Base-by-base conservation (phyloP, 1,140 invertebrate species). In the Lucilia sericata region DNA sequence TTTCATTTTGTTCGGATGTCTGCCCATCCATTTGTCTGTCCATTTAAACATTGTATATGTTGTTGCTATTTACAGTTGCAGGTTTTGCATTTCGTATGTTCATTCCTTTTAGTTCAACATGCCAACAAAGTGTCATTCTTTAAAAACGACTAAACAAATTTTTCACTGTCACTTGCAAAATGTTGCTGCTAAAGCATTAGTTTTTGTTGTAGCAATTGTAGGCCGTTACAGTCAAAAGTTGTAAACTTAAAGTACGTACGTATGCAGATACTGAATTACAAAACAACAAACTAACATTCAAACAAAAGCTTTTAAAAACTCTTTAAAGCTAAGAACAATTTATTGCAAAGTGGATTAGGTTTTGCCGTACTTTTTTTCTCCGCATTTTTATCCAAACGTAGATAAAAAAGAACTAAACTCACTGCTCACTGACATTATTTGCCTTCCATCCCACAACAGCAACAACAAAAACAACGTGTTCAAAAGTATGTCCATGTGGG, bases 71-170 rank as follows among this genome's bases (percentile, higher is more conserved):
- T 60, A 14, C n/a, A n/a, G 55, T 60, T 19, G 65, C 21, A 1
- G 65, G 65, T 70, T 60, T 2, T 70, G 5, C 65, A 21, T 19
- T 70, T 19, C 65, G 21, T 70, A 21, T 25, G 65, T 70, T 70
- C 65, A 70, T 70, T 70, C 65, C 17, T 70, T 70, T 70, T 70
- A 70, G 65, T 70, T 70, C 19, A 70, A 70, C 65, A 21, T 70
- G 65, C 65, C 65, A 70, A 70, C 65, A 70, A 70, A 21, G 19
- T 70, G 65, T 70, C 65, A 70, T 70, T 70, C 65, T 70, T 70
- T 70, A 70, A 70, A 21, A 70, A 19, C 21, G 65, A 70, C 65
- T 70, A 70, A 70, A 70, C n/a, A 70, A 70, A 70, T 70, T 70
- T 19, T 70, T 70, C n/a, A 70, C 65, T 70, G 65, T 70, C 65